These are phyloP conservation scores for Campopleginae sp. DNA, from an alignment of 2,888 invertebrate species.

Conservation along the genomic window DNA sequence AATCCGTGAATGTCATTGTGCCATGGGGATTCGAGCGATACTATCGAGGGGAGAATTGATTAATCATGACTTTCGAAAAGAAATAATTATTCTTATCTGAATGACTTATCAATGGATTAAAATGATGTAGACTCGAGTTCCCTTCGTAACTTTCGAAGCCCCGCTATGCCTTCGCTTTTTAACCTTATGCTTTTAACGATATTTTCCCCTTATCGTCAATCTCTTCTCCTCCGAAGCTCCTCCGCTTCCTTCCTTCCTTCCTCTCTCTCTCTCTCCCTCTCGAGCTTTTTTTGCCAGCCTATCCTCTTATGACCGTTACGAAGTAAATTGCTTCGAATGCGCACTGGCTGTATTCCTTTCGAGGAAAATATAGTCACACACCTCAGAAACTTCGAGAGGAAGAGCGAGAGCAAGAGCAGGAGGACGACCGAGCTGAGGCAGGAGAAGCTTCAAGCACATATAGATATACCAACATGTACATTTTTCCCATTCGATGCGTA, in stretches of 20 bases:
- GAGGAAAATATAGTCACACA: constrained; percentile 38
- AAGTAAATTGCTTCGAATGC: constrained; percentile 70
- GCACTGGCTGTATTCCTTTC: constrained; percentile 60
- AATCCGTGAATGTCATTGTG: background rate
- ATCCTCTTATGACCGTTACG: constrained; percentile 63
- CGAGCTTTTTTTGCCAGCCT: constrained; percentile 25
- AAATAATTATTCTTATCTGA: background rate
- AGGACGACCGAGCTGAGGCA: constrained; percentile 18
- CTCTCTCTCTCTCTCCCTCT: background rate
- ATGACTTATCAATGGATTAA: constrained; percentile 1
- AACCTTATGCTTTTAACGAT: constrained; percentile 3
- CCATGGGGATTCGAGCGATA: background rate
- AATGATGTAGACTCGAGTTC: background rate
- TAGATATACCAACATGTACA: constrained; percentile 13
- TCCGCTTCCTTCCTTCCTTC: constrained; percentile 5
- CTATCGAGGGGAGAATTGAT: background rate
- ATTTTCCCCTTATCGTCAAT: constrained; percentile 3
- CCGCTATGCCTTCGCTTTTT: background rate
- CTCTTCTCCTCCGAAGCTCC: background rate
- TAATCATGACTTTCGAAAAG: constrained; percentile 7
- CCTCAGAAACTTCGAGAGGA: constrained; percentile 24
- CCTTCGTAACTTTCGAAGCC: background rate
- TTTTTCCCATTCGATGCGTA: too few relatives aligned
- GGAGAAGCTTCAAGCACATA: constrained; percentile 58
- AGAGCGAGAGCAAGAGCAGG: constrained; percentile 14